Evolutionary conservation across 2,888 invertebrate species (phyloP), one percentile per base, ranked within the genome.

Genomic region (Athalia cordata): DNA sequence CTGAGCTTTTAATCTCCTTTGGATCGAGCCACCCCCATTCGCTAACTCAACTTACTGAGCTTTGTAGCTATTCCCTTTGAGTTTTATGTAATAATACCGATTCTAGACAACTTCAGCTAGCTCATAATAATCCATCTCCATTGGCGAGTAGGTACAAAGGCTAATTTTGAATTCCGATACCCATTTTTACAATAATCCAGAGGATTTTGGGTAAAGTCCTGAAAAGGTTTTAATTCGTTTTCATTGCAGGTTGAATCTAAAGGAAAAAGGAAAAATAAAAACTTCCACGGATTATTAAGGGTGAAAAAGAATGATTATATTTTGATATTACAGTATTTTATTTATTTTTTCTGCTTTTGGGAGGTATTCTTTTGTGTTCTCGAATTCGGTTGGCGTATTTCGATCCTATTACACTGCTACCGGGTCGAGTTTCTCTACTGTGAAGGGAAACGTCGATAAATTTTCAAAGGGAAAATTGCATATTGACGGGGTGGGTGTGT

Each of bases 1-100:
- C 75, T 75, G 74, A 79, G 80, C 80, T 78, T 78, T 79, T 79
- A 76, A 79, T 80, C 80, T 76, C 66, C 79, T 79, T 80, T 78
- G 78, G 75, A 74, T 50, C 50, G 11, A 7, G 29, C 64, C 43
- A 64, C 4, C 52, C 68, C 49, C 52, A 6, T n/a, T 7, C 68
- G 8, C 9, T 43, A 29, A 7, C 15, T 4, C 43, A 50, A 68
- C 9, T 68, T 68, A 52, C 52, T 45, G n/a, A 59, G 11, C n/a
- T 13, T 8, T 45, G 8, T 15, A 43, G 45, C 8, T 9, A 59
- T 72, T 72, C 59, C 59, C 72, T 72, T 72, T 72, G 57, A 72
- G 72, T 72, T 72, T 59, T 15, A 13, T 29, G 43, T 68, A 50
- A 68, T 52, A 68, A 43, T 68, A 13, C 55, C 55, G 15, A 29